Evolutionary conservation across 2,888 invertebrate species (phyloP).

Genomic region (Gymnocheta viridis): DNA sequence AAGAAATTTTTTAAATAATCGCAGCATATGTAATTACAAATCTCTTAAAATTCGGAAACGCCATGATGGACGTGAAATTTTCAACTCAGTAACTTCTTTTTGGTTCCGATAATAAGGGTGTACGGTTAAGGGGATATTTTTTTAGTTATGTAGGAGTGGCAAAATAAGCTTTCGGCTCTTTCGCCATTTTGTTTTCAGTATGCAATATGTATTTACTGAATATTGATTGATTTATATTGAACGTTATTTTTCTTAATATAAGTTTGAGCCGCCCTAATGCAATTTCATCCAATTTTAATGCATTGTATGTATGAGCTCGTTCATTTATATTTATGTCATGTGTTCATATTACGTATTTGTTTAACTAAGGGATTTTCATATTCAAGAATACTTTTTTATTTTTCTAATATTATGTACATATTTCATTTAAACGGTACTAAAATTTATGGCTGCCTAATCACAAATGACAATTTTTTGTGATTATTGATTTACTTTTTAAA

Average conservation of each 20-base stretch:
- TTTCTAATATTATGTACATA: not conserved
- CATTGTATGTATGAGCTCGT: constrained; percentile 5
- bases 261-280: not conserved
- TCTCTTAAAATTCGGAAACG: no score
- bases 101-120: no score
- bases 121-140: no score
- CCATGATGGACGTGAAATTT: no score
- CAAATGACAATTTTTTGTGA: constrained; percentile 55
- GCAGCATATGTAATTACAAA: no score
- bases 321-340: constrained; percentile 12
- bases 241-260: not conserved
- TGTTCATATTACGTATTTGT: constrained; percentile 17
- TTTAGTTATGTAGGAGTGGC: no score
- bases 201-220: not conserved
- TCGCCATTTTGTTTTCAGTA: not conserved
- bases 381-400: constrained; percentile 3
- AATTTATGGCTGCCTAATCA: constrained; percentile 32
- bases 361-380: constrained; percentile 25
- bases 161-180: no score
- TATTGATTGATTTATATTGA: not conserved
- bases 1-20: no score
- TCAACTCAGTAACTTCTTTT: no score
- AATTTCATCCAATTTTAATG: not conserved
- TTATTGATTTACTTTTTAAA: constrained; percentile 38
- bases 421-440: not conserved